Conservation (phyloP, 2,888 invertebrate species). For the Nipponacmea schrenckii region DNA sequence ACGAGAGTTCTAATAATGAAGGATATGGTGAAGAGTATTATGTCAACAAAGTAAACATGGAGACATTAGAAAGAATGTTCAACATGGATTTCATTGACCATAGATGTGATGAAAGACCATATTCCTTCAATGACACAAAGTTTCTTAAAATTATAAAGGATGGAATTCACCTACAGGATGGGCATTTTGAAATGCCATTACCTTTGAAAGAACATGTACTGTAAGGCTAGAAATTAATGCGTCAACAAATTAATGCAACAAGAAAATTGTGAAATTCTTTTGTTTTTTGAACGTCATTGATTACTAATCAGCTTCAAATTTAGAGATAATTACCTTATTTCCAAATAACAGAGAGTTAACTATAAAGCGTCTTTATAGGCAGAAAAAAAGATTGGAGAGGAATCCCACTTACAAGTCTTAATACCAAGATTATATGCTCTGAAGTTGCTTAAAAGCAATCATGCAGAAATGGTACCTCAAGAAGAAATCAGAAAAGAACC, state of each 20-base stretch:
- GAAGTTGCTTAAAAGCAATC: neutral
- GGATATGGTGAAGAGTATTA: neutral
- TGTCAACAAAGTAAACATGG: neutral
- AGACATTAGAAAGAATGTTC: no score
- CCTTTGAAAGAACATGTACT: conserved; percentile 8
- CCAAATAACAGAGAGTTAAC: conserved; percentile 5
- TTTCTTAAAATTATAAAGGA: neutral
- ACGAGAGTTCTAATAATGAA: neutral
- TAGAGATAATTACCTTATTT: neutral
- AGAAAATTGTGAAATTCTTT: no score
- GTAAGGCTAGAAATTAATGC: no score
- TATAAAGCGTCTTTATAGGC: neutral
- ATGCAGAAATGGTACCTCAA: conserved; percentile 3
- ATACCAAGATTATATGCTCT: conserved; percentile 19
- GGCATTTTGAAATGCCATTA: neutral
- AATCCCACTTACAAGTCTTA: conserved; percentile 10
- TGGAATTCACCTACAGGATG: conserved; percentile 4
- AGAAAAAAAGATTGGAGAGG: conserved; percentile 8
- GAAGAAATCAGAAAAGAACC: neutral
- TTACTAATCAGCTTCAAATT: no score
- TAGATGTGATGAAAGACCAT: no score
- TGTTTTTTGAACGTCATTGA: no score
- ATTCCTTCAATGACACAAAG: conserved; percentile 16
- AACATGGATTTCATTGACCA: no score
- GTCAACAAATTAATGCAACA: no score